A percentile compares a stretch with the other conserved stretches of the same genome.
Conservation (phyloP, 2,113 vertebrate species). For the Gymnarchus niloticus region DNA sequence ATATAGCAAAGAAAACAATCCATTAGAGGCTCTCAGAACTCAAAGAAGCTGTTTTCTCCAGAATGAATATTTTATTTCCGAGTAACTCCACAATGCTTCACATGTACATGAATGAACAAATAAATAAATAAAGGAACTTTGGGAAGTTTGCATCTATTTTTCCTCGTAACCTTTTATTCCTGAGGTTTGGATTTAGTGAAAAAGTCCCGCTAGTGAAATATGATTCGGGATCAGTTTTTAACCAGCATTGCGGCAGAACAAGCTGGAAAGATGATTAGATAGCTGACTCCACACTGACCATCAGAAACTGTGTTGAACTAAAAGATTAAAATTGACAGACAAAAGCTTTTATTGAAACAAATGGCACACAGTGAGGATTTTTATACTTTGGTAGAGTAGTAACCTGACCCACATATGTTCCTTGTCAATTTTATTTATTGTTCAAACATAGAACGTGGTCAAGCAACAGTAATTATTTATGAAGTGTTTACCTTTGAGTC, state of each 20-base stretch:
- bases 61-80: slow-evolving; percentile 21
- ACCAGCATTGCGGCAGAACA: background rate
- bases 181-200: background rate
- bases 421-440: background rate
- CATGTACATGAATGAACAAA: slow-evolving; percentile 15
- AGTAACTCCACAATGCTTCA: background rate
- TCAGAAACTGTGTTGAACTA: background rate
- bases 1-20: slow-evolving; percentile 4
- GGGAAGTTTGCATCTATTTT: slow-evolving; percentile 5
- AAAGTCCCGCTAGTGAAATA: slow-evolving; percentile 16
- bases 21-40: slow-evolving; percentile 9
- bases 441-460: background rate
- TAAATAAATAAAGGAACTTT: slow-evolving; percentile 13
- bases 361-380: background rate
- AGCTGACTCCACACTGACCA: background rate
- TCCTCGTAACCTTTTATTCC: background rate
- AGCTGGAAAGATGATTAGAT: background rate
- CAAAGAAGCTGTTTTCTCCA: slow-evolving; percentile 21
- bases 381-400: background rate
- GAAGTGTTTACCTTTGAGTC: background rate
- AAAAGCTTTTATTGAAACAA: background rate
- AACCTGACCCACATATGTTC: background rate
- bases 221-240: slow-evolving; percentile 18
- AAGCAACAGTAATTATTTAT: background rate
- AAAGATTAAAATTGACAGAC: background rate